These are phyloP conservation scores for Apolygus lucorum DNA, from an alignment of 1,140 invertebrate species.

Conservation along the genomic window DNA sequence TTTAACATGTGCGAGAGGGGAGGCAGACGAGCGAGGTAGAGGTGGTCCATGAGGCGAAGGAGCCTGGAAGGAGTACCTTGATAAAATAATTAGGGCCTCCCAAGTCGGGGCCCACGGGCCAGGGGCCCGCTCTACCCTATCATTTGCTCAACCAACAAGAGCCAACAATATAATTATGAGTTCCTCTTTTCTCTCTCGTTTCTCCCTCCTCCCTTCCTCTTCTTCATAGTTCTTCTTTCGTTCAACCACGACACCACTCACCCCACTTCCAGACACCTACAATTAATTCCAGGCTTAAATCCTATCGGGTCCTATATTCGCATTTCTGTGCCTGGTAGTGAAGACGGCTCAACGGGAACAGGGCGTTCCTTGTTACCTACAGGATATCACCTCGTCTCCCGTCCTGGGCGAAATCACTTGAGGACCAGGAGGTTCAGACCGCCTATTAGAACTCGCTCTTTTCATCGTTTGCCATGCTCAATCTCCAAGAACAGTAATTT, in stretches of 20 bases:
- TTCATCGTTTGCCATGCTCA: no score
- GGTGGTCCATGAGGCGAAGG: background rate
- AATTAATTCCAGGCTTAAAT: slow-evolving; percentile 9
- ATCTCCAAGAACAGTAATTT: no score
- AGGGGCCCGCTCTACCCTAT: slow-evolving; percentile 28
- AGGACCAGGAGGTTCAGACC: no score
- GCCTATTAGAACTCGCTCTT: no score
- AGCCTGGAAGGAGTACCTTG: slow-evolving; percentile 20
- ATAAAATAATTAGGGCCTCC: slow-evolving; percentile 34
- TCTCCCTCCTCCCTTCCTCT: slow-evolving; percentile 4
- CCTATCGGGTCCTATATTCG: slow-evolving; percentile 8
- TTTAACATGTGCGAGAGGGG: slow-evolving; percentile 28
- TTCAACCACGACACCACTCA: background rate
- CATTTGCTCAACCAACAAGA: slow-evolving; percentile 27
- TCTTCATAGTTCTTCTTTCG: background rate
- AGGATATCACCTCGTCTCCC: no score
- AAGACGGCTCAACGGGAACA: no score
- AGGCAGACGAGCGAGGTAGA: slow-evolving; percentile 9
- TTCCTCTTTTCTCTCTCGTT: slow-evolving; percentile 23
- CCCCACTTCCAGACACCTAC: background rate
- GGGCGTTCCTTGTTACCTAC: no score
- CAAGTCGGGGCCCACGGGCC: slow-evolving; percentile 23
- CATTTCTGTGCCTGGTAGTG: no score
- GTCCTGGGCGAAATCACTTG: no score
- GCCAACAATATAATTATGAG: slow-evolving; percentile 29